phyloP scores from a whole-genome alignment of 1,140 invertebrate genomes.

The Solenopsis fugax region DNA sequence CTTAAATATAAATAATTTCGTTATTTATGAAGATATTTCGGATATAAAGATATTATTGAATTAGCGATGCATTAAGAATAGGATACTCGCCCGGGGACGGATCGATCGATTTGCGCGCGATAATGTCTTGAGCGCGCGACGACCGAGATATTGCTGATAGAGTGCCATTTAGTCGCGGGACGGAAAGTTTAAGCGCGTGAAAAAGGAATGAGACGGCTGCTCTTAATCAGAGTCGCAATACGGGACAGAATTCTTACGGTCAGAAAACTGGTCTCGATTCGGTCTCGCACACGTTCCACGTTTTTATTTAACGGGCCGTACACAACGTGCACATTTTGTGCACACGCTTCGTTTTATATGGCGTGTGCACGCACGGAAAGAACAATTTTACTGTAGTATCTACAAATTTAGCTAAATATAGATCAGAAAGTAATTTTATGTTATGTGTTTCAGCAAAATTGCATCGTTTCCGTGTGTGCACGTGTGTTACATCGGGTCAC shows the following conservation, averaged over 20 bases:
- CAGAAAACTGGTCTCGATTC: conserved; percentile 31
- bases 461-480: too few species aligned
- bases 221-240: conserved; percentile 33
- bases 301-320: conserved; percentile 6
- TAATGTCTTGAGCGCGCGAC: neutral
- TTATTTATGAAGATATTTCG: neutral
- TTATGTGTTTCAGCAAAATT: too few species aligned
- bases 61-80: neutral
- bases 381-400: too few species aligned
- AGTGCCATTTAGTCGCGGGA: neutral
- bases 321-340: neutral
- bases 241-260: conserved; percentile 16
- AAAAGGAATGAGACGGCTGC: conserved; percentile 27
- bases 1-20: conserved; percentile 10
- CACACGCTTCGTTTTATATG: neutral
- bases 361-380: neutral
- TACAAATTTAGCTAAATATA: too few species aligned
- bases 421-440: too few species aligned
- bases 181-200: neutral
- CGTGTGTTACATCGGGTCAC: neutral
- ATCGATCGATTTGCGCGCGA: neutral
- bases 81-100: neutral
- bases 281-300: neutral
- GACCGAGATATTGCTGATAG: conserved; percentile 24
- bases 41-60: too few species aligned